These are phyloP conservation scores for Butorides virescens DNA, from an alignment of 2,113 vertebrate genomes.

Conservation along the genomic window DNA sequence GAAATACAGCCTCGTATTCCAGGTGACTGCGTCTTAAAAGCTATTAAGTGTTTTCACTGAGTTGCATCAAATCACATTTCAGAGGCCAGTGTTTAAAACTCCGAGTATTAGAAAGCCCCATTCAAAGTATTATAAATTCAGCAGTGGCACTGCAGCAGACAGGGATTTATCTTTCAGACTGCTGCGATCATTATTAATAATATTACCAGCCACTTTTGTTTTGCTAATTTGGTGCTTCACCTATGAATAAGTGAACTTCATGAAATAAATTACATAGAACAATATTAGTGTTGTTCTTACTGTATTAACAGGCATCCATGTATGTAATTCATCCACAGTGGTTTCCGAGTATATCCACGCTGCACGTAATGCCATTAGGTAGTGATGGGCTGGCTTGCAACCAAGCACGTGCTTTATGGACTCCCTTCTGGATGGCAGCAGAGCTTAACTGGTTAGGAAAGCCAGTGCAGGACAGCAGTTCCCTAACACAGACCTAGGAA, in stretches of 20 bases:
- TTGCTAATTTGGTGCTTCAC: constrained; percentile 57
- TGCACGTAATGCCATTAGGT: constrained; percentile 29
- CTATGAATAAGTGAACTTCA: constrained; percentile 49
- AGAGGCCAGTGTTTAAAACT: neutral
- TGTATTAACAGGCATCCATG: constrained; percentile 44
- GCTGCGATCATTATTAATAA: constrained; percentile 24
- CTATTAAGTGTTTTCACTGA: neutral
- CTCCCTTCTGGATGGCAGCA: neutral
- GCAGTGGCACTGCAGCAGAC: neutral
- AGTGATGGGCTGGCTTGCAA: constrained; percentile 13
- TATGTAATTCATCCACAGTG: constrained; percentile 27
- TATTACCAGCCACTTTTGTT: constrained; percentile 51
- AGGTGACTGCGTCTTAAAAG: neutral
- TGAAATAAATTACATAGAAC: constrained; percentile 29
- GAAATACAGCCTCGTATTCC: neutral
- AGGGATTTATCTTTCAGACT: constrained; percentile 39
- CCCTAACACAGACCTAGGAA: neutral
- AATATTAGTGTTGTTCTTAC: constrained; percentile 31
- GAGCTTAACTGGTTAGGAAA: neutral
- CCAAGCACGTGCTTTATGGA: neutral
- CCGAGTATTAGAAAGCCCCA: neutral
- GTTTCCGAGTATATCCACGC: constrained; percentile 7
- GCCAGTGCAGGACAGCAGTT: neutral
- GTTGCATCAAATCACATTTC: neutral
- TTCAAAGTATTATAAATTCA: constrained; percentile 17